phyloP scores from a whole-genome alignment of 2,113 vertebrate genomes.

The Terrapene triunguis region DNA sequence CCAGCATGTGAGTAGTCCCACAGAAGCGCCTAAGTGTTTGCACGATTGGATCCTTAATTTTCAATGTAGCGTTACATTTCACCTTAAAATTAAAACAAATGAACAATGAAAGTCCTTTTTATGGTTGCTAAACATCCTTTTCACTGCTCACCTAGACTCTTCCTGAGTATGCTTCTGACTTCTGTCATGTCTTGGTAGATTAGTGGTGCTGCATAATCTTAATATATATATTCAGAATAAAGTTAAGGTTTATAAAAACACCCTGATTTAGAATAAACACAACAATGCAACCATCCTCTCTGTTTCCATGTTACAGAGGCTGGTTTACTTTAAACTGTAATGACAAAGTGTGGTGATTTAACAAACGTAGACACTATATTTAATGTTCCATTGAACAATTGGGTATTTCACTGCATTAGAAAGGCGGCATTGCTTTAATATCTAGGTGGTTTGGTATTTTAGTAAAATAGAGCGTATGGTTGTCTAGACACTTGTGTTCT shows the following conservation, averaged over 20 bases:
- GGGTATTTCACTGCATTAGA: not conserved
- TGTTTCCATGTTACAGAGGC: not conserved
- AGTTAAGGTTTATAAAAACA: not conserved
- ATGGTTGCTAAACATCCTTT: not conserved
- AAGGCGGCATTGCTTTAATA: not conserved
- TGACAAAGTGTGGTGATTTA: not conserved
- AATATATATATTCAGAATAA: not conserved
- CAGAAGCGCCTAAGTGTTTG: accelerated
- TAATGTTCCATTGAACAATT: not conserved
- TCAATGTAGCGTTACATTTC: not conserved
- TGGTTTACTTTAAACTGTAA: not conserved
- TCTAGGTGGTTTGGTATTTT: not conserved
- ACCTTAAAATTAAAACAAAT: not conserved
- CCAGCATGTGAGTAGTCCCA: not conserved
- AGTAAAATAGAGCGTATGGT: too few relatives aligned
- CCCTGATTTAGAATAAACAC: not conserved
- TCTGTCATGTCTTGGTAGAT: not conserved
- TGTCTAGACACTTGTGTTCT: not conserved
- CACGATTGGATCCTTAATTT: not conserved
- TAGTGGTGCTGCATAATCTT: not conserved
- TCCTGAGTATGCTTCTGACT: not conserved
- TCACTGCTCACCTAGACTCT: not conserved
- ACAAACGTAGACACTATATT: not conserved
- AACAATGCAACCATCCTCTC: not conserved
- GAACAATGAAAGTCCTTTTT: not conserved